These are phyloP conservation scores for Excalfactoria chinensis DNA, from an alignment of 2,113 vertebrate genomes.

Conservation along the genomic window DNA sequence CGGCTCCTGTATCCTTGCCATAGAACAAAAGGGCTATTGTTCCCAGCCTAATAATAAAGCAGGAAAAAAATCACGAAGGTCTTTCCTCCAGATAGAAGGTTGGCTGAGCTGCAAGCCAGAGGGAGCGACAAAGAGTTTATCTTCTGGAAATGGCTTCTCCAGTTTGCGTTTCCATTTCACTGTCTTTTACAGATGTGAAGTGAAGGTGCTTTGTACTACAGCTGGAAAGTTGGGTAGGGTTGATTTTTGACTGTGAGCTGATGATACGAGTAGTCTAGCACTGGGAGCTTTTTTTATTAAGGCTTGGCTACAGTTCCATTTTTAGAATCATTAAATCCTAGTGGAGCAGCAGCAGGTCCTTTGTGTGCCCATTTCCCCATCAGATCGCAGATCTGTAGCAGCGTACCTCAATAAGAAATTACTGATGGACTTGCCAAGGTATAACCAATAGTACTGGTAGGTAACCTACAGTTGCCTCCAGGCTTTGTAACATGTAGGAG, in stretches of 20 bases:
- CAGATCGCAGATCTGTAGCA: background rate
- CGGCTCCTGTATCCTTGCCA: constrained; percentile 55
- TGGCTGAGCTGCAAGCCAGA: constrained; percentile 42
- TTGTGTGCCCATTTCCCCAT: background rate
- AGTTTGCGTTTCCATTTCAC: background rate
- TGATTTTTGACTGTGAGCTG: background rate
- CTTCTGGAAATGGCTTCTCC: constrained; percentile 49
- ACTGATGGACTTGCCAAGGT: background rate
- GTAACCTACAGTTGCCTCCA: background rate
- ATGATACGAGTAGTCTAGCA: background rate
- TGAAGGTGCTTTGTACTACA: background rate
- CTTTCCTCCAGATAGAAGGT: constrained; percentile 76
- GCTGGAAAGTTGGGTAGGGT: background rate
- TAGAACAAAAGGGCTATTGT: constrained; percentile 80
- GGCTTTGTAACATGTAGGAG: background rate
- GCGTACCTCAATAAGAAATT: background rate
- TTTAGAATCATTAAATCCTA: background rate
- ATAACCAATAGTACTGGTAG: background rate
- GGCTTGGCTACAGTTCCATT: background rate
- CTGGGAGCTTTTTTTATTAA: background rate
- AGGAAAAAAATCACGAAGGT: constrained; percentile 69
- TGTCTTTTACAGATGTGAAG: background rate
- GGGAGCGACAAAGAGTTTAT: constrained; percentile 35
- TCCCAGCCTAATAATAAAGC: constrained; percentile 67
- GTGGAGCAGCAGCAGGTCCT: background rate